These are phyloP conservation scores for Montipora sp. DNA, from an alignment of 64 coral and sea anemone genomes.

Conservation along the genomic window DNA sequence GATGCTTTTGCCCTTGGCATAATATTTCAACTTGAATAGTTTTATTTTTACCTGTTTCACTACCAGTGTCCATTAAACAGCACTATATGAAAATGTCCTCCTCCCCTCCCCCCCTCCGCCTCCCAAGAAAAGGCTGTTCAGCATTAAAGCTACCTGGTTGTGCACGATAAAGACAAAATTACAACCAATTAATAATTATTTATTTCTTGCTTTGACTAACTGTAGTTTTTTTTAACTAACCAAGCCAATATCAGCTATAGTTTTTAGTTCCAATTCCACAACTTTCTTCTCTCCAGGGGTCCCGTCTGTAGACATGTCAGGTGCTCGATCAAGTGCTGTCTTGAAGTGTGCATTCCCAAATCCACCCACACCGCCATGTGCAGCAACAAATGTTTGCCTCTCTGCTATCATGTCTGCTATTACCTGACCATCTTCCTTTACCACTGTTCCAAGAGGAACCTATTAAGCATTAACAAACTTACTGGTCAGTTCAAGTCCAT, in stretches of 20 bases:
- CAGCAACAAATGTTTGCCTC: conserved; percentile 70
- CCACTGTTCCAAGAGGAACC: conserved; percentile 94
- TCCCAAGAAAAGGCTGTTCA: too few species aligned
- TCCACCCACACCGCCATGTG: conserved; percentile 82
- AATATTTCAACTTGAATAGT: too few species aligned
- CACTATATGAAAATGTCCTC: too few species aligned
- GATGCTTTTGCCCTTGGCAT: too few species aligned
- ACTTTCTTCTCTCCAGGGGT: conserved; percentile 89
- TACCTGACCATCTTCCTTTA: conserved; percentile 46
- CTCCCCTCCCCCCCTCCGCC: too few species aligned
- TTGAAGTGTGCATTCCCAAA: conserved; percentile 93
- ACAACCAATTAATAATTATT: too few species aligned
- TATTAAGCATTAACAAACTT: neutral
- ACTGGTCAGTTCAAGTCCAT: neutral
- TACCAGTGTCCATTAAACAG: too few species aligned
- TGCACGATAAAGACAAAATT: too few species aligned
- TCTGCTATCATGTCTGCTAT: conserved; percentile 80
- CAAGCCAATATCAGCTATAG: conserved; percentile 98
- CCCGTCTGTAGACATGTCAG: conserved; percentile 65
- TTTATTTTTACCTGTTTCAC: too few species aligned
- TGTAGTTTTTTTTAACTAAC: conserved; percentile 43
- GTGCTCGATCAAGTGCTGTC: conserved; percentile 76
- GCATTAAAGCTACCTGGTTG: too few species aligned
- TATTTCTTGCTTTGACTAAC: neutral
- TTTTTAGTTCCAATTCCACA: conserved; percentile 93